Evolutionary conservation across 2,113 vertebrate species (phyloP), one percentile per base, ranked within the genome.

Genomic region (Centrocercus urophasianus): DNA sequence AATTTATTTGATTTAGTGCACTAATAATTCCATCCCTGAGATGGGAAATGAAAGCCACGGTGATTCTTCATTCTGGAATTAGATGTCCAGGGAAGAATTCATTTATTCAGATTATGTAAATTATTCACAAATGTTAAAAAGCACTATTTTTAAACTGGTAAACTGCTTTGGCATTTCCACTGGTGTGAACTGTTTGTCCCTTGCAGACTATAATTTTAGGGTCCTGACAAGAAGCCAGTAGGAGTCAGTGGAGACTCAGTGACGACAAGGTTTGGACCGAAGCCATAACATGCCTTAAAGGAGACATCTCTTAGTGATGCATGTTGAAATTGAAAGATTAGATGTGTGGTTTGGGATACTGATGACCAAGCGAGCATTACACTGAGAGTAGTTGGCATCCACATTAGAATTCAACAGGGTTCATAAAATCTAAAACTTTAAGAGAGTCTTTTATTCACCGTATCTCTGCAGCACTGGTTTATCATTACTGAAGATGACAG

Each of bases 1-100:
- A 67, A 88, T 93, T 88, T 77, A 74, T 64, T 60, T 93, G 87
- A 93, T 95, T 93, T 91, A 93, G 60, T 77, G 60, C 0, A 7
- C 61, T 89, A 88, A 89, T 92, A 89, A 93, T 88, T 93, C 79
- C 73, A 28, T 77, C 72, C 67, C 45, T 40, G 18, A 50, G 45
- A 92, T 45, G 1, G 7, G 7, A 71, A 88, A 63, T 70, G 56
- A 92, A 92, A 94, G 67, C 34, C 3, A 1, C 22, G 50, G 64
- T 4, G 1, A 93, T 93, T 71, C 76, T 77, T 93, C 82, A 91
- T 38, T 71, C 61, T 43, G 30, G 67, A 93, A 90, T 91, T 83
- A 77, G 42, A 79, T 74, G 60, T 54, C 75, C 93, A 65, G 5
- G 67, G 27, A 91, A 10, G 64, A 82, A 32, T 63, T 84, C 1